Percentiles rank a stretch among this genome's conserved stretches.
These are phyloP conservation scores for Dicyrtoma fusca DNA, from an alignment of 2,888 invertebrate species.

Conservation along the genomic window DNA sequence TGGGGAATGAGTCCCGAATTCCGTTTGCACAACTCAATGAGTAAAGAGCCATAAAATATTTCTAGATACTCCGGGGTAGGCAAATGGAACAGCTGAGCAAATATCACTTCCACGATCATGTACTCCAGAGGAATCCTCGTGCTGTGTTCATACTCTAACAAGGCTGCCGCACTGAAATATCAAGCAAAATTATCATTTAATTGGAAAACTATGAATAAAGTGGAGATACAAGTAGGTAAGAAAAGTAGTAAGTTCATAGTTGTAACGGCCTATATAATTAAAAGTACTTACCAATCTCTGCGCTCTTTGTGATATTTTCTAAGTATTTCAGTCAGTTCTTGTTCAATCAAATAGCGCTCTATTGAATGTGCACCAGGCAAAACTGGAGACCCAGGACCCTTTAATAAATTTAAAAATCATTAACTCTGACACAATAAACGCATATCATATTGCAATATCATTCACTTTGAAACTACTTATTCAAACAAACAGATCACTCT, in stretches of 20 bases:
- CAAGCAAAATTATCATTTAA: conserved; percentile 2
- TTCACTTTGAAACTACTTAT: not conserved
- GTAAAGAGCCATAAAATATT: conserved; percentile 89
- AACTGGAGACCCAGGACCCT: conserved; percentile 67
- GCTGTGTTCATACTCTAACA: conserved; percentile 90
- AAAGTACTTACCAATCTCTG: conserved; percentile 76
- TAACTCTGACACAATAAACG: conserved; percentile 21
- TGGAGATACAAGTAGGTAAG: no score
- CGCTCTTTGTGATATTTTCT: conserved; percentile 84
- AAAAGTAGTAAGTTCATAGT: not conserved
- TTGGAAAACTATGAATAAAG: not conserved
- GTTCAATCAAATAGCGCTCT: conserved; percentile 96
- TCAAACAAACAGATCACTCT: no score
- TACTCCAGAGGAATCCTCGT: conserved; percentile 95
- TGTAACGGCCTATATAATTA: no score
- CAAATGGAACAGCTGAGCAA: conserved; percentile 90
- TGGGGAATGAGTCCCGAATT: conserved; percentile 98
- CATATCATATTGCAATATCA: not conserved
- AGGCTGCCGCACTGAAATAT: conserved; percentile 73
- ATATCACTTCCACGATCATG: conserved; percentile 96
- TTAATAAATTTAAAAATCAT: conserved; percentile 30
- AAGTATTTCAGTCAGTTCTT: conserved; percentile 92
- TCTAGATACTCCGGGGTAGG: conserved; percentile 87
- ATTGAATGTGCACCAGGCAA: conserved; percentile 96
- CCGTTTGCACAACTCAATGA: conserved; percentile 95